Evolutionary conservation across 2,113 vertebrate genomes (phyloP).

Genomic region (Zosterops borbonicus): DNA sequence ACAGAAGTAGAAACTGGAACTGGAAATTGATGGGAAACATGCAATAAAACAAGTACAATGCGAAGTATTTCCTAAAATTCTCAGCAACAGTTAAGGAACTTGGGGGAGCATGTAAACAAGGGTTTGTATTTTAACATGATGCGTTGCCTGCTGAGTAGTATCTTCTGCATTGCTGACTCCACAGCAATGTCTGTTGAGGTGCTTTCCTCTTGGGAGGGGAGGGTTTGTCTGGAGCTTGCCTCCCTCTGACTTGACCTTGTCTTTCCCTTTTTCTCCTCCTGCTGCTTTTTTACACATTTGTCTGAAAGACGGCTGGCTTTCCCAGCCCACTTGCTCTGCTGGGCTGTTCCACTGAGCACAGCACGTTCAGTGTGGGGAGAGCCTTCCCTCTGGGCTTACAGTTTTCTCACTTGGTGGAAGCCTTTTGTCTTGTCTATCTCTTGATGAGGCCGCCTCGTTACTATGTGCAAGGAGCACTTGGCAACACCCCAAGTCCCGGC

Average conservation of each 20-base stretch:
- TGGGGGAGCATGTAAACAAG: background rate
- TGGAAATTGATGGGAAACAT: background rate
- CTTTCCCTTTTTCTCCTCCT: background rate
- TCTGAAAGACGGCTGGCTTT: background rate
- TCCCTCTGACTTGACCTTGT: background rate
- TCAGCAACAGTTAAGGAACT: background rate
- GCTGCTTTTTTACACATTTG: background rate
- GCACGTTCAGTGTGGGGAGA: background rate
- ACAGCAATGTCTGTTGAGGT: background rate
- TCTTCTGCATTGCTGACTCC: background rate
- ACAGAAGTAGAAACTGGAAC: background rate
- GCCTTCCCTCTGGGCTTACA: background rate
- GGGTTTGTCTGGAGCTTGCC: background rate
- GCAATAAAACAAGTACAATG: background rate
- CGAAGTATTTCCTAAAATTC: background rate
- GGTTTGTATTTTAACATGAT: background rate
- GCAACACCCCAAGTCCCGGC: background rate
- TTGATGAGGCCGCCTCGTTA: background rate
- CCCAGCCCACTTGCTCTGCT: background rate
- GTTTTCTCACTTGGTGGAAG: background rate
- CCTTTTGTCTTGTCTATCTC: constrained; percentile 13
- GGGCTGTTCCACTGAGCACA: background rate
- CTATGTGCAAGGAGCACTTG: background rate
- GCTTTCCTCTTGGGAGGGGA: background rate
- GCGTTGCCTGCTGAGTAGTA: background rate